Base-by-base conservation (phyloP, 1,140 invertebrate species). In the Laupala kohalensis region DNA sequence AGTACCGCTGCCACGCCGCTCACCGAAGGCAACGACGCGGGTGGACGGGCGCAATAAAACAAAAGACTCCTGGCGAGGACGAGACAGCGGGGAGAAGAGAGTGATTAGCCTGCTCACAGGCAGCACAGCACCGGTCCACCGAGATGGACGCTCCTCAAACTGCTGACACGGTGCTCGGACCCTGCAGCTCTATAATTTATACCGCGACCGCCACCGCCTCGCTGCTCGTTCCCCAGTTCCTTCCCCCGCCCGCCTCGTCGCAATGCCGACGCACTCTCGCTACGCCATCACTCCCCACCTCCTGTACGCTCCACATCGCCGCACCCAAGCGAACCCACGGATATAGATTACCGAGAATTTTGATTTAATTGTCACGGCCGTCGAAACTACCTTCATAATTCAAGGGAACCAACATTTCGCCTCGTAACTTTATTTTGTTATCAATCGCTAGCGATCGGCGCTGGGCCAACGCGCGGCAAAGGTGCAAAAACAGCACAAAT, bases 361-460 rank as follows among this genome's bases (percentile, higher is more conserved):
- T 68, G 67, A 68, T 68, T 68, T 68, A 68, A 68, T 68, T 29
- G 67, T 68, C 67, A 68, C 26, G 23, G 29, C 26, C 67, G 67
- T 68, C 67, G 37, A 68, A 68, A 30, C 67, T 29, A 29, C 67
- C 67, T 68, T 29, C 67, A 68, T 68, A 68, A 68, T 68, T 68
- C 67, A 68, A 29, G 24, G 67, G 28, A 29, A 27, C 29, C n/a
- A 68, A 68, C 27, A 68, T 68, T 68, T 68, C 67, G 15, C 67
- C 27, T 68, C 67, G 67, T 29, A 68, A 68, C 67, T 68, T 68
- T 37, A 68, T 68, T 68, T 68, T 68, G 67, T 37, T 68, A 68
- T 68, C 67, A 29, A 68, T 68, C 67, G 67, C 27, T 68, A n/a
- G 67, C 67, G 67, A 68, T 68, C 67, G 67, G 67, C 67, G 26